Percentiles rank a stretch among this genome's conserved stretches.
phyloP scores from a whole-genome alignment of 2,113 vertebrate species.

The Pluvialis apricaria region DNA sequence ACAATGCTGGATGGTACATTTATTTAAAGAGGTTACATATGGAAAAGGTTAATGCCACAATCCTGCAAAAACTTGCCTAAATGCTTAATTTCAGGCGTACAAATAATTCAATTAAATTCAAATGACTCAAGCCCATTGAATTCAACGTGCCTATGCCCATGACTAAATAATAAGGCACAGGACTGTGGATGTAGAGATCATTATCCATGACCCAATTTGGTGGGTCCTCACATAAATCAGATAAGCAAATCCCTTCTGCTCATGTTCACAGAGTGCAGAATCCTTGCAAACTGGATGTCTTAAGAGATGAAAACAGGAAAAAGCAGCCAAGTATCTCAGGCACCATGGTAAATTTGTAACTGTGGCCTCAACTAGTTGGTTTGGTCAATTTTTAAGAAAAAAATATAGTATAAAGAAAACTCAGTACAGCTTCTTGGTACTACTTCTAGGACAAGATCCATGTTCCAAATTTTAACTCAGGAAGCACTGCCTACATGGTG shows the following conservation, averaged over 20 bases:
- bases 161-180: constrained; percentile 17
- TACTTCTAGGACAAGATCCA: background rate
- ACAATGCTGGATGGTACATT: background rate
- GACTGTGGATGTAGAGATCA: background rate
- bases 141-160: background rate
- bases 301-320: background rate
- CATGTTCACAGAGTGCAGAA: background rate
- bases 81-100: background rate
- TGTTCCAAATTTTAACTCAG: background rate
- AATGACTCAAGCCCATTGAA: background rate
- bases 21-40: background rate
- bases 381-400: background rate
- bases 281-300: background rate
- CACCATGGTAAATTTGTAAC: background rate
- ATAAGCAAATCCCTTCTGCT: constrained; percentile 42
- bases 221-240: constrained; percentile 29
- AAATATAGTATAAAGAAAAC: background rate
- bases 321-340: background rate
- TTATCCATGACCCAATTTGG: constrained; percentile 32
- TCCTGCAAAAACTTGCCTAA: constrained; percentile 1
- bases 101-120: constrained; percentile 24
- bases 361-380: accelerated
- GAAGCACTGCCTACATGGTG: background rate
- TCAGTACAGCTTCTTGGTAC: background rate
- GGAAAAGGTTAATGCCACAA: constrained; percentile 14